A percentile compares a stretch with the other conserved stretches of the same genome.
These are phyloP conservation scores for Habrosyne pyritoides DNA, from an alignment of 2,888 invertebrate species.

Conservation along the genomic window DNA sequence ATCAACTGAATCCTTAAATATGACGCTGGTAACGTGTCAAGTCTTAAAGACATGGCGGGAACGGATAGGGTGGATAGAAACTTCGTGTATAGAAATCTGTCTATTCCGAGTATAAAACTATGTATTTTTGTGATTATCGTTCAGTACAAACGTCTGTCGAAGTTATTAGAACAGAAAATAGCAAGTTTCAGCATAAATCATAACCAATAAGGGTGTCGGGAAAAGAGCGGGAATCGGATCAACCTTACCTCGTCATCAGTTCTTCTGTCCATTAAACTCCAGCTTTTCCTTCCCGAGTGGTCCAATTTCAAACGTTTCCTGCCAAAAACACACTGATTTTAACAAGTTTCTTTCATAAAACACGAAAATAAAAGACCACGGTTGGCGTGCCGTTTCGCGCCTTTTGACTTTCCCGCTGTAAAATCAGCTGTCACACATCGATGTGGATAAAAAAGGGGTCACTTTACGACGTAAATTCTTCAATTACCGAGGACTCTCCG, in stretches of 20 bases:
- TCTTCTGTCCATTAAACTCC: slow-evolving; percentile 75
- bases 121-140: not conserved
- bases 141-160: not conserved
- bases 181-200: slow-evolving; percentile 15
- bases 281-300: slow-evolving; percentile 62
- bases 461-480: slow-evolving; percentile 28
- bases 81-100: not conserved
- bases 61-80: not conserved
- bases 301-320: slow-evolving; percentile 70
- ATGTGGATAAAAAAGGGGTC: slow-evolving; percentile 28
- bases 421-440: slow-evolving; percentile 75
- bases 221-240: slow-evolving; percentile 61
- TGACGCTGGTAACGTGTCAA: not conserved
- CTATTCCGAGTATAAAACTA: not conserved
- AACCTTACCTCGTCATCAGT: slow-evolving; percentile 70
- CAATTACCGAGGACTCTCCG: slow-evolving; percentile 66
- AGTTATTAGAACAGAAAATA: not conserved
- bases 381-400: slow-evolving; percentile 54
- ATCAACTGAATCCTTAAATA: not conserved
- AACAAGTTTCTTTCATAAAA: slow-evolving; percentile 18
- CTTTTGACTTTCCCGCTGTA: slow-evolving; percentile 75
- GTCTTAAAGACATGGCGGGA: slow-evolving; percentile 13
- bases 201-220: slow-evolving; percentile 50
- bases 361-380: slow-evolving; percentile 20
- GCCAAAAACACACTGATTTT: slow-evolving; percentile 37